Conservation (phyloP, 2,113 vertebrate species). For the Pomatorhinus ruficollis region DNA sequence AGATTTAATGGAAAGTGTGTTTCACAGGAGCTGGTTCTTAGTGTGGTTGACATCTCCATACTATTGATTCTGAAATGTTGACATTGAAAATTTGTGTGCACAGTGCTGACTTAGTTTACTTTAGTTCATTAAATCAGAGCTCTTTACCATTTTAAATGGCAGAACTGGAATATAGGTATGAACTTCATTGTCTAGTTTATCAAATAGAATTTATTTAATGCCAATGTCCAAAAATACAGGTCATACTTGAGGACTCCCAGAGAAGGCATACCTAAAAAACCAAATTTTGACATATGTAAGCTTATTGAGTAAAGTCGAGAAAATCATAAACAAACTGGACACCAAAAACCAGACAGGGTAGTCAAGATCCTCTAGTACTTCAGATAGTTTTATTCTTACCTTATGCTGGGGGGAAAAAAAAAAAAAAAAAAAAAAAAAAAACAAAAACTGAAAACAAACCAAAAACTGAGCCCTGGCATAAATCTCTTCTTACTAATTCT, state of each 20-base stretch:
- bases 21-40: neutral
- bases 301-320: neutral
- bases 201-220: neutral
- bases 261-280: neutral
- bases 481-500: neutral
- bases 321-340: neutral
- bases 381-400: neutral
- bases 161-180: neutral
- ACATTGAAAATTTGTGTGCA: neutral
- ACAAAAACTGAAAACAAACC: too few species aligned
- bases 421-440: neutral
- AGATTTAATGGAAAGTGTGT: neutral
- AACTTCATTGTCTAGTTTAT: neutral
- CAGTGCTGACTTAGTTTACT: neutral
- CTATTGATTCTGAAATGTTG: neutral
- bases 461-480: neutral
- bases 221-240: neutral
- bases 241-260: neutral
- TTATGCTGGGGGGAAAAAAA: neutral
- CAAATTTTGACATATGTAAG: neutral
- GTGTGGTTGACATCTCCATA: rapidly evolving
- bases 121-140: neutral
- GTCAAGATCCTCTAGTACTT: neutral
- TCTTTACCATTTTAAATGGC: neutral
- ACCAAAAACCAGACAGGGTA: neutral